phyloP scores from a whole-genome alignment of 2,113 vertebrate genomes.

The Aspiorhynchus laticeps region DNA sequence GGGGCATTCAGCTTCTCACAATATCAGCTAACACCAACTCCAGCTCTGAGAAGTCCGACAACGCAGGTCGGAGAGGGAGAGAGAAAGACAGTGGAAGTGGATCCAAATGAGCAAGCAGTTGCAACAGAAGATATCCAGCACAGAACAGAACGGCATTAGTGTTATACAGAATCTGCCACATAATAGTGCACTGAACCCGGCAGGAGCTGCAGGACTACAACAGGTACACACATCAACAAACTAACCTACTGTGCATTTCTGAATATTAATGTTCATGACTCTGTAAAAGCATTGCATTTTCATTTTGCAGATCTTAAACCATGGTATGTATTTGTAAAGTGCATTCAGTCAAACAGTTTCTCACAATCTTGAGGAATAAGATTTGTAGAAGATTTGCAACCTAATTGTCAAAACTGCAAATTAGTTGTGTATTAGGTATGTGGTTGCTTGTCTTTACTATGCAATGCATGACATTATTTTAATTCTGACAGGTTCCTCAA shows the following conservation, averaged over 20 bases:
- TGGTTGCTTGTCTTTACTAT: neutral
- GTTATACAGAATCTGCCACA: slow-evolving; percentile 84
- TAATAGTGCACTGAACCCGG: slow-evolving; percentile 61
- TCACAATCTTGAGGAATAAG: neutral
- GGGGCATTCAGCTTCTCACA: neutral
- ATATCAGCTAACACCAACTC: neutral
- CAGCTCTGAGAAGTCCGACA: slow-evolving; percentile 2
- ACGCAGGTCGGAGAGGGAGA: slow-evolving; percentile 59
- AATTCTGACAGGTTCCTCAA: slow-evolving; percentile 77
- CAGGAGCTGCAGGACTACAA: slow-evolving; percentile 70
- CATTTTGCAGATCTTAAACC: neutral
- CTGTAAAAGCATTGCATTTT: neutral
- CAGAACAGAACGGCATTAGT: slow-evolving; percentile 83
- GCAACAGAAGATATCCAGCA: slow-evolving; percentile 73
- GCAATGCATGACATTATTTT: neutral
- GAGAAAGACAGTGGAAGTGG: slow-evolving; percentile 54
- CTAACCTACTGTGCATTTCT: neutral
- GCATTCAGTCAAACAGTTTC: neutral
- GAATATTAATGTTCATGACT: neutral
- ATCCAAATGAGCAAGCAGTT: slow-evolving; percentile 93
- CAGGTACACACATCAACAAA: slow-evolving; percentile 65
- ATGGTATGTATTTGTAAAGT: neutral
- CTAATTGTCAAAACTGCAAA: neutral
- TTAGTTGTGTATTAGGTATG: neutral
- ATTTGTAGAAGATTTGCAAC: neutral